phyloP scores from a whole-genome alignment of 2,797 vertebrate genomes.

The Philypnodon macrostomus region DNA sequence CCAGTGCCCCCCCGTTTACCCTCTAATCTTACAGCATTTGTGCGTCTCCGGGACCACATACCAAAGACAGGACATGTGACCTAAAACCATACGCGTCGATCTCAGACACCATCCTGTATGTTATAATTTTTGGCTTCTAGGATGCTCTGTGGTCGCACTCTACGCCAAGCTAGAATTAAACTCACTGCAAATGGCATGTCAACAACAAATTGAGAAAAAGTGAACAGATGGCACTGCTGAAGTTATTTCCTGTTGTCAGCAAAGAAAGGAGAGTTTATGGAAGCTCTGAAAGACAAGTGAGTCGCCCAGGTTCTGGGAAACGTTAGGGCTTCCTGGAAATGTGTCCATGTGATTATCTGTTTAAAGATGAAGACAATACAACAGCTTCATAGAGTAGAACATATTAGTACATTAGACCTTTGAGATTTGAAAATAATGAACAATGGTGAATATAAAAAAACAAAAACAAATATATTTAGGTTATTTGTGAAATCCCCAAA shows the following conservation, averaged over 20 bases:
- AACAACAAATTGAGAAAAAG: conserved; percentile 19
- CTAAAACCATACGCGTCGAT: conserved; percentile 28
- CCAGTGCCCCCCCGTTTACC: conserved; percentile 16
- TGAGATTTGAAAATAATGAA: too few relatives aligned
- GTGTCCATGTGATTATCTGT: neutral
- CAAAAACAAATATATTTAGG: too few relatives aligned
- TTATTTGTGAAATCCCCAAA: too few relatives aligned
- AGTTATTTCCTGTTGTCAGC: conserved; percentile 43
- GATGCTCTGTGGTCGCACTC: conserved; percentile 8
- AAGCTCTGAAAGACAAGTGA: neutral
- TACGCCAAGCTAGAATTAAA: conserved; percentile 33
- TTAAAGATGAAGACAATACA: neutral
- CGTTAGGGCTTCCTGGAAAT: neutral
- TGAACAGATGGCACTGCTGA: conserved; percentile 35
- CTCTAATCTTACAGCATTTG: conserved; percentile 25
- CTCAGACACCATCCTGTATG: conserved; percentile 22
- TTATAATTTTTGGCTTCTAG: conserved; percentile 27
- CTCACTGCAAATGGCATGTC: conserved; percentile 20
- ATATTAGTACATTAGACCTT: too few relatives aligned
- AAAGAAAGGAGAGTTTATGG: neutral
- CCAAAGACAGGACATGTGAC: conserved; percentile 56
- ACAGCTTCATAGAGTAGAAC: too few relatives aligned
- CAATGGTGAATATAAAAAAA: too few relatives aligned
- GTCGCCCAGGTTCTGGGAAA: conserved; percentile 1
- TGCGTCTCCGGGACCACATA: conserved; percentile 34